These are phyloP conservation scores for Rhinichthys osculus DNA, from an alignment of 2,797 vertebrate species.

Conservation along the genomic window DNA sequence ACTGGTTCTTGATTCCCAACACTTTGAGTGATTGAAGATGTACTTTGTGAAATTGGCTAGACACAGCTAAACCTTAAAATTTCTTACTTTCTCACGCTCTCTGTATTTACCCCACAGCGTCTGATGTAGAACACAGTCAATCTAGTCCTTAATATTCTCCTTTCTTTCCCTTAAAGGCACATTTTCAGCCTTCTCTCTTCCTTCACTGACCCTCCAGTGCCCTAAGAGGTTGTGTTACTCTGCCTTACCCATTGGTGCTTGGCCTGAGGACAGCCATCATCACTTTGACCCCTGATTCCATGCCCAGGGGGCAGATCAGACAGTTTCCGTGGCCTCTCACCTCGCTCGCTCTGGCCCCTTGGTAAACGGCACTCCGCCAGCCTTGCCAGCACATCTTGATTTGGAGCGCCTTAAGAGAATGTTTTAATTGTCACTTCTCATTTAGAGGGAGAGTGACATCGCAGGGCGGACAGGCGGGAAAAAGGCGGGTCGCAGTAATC, in stretches of 20 bases:
- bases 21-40: not conserved
- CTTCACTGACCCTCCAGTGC: slow-evolving; percentile 34
- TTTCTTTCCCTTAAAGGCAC: slow-evolving; percentile 45
- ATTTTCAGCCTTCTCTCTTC: slow-evolving; percentile 26
- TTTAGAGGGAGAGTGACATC: slow-evolving; percentile 74
- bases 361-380: slow-evolving; percentile 42
- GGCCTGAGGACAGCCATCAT: slow-evolving; percentile 36
- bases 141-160: slow-evolving; percentile 34
- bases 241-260: slow-evolving; percentile 42
- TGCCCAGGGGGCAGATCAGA: slow-evolving; percentile 21
- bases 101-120: slow-evolving; percentile 25
- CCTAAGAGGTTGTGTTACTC: slow-evolving; percentile 11
- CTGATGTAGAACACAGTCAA: slow-evolving; percentile 13
- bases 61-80: not conserved
- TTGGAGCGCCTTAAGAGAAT: slow-evolving; percentile 67
- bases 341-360: slow-evolving; percentile 49
- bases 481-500: slow-evolving; percentile 65
- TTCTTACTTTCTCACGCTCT: slow-evolving; percentile 7
- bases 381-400: slow-evolving; percentile 47
- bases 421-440: slow-evolving; percentile 81
- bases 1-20: not conserved
- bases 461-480: slow-evolving; percentile 67
- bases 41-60: slow-evolving; percentile 7
- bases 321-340: slow-evolving; percentile 40
- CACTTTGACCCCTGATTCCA: slow-evolving; percentile 17